Evolutionary conservation across 2,113 vertebrate genomes (phyloP), one percentile per base, ranked within the genome.

Genomic region (Aptenodytes patagonicus): DNA sequence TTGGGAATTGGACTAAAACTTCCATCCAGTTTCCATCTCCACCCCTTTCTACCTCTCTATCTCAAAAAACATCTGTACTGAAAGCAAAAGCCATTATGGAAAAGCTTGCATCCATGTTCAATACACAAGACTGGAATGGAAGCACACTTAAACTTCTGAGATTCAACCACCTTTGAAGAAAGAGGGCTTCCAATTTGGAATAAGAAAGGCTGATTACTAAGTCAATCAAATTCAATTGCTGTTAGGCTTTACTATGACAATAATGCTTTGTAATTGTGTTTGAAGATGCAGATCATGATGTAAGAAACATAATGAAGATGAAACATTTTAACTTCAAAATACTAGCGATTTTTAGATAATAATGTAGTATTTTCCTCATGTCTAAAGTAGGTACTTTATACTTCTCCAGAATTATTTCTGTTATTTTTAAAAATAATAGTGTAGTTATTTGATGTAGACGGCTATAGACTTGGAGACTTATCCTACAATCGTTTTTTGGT

Each of bases 161-260:
- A 69, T 57, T 87, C 49, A 22, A 64, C 11, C 51, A 79, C 17
- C 62, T 68, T 66, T 69, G 89, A 96, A 96, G 90, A 94, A 95
- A 89, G 88, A 93, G 24, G 44, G 38, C 29, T 72, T 81, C 87
- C 86, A 86, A 31, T 93, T 94, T 42, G 24, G 57, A 95, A 91
- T 77, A 91, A 97, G 92, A 94, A 84, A 91, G 64, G 87, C 61
- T 86, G 83, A 73, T 83, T 55, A 96, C 93, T 75, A 94, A 93
- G 83, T 72, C 82, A 93, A 72, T 65, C 61, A 90, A 93, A 89
- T 70, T 68, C 65, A 78, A n/a, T 29, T 78, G 38, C 49, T 84
- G 28, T 17, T 60, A 85, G 79, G 65, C 18, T 95, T 70, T 54
- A 66, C 40, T 76, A 46, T 14, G 16, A 44, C 65, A 91, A 17